A percentile compares a stretch with the other conserved stretches of the same genome.
These are phyloP conservation scores for Miltochrista miniata DNA, from an alignment of 2,888 invertebrate species.

Conservation along the genomic window DNA sequence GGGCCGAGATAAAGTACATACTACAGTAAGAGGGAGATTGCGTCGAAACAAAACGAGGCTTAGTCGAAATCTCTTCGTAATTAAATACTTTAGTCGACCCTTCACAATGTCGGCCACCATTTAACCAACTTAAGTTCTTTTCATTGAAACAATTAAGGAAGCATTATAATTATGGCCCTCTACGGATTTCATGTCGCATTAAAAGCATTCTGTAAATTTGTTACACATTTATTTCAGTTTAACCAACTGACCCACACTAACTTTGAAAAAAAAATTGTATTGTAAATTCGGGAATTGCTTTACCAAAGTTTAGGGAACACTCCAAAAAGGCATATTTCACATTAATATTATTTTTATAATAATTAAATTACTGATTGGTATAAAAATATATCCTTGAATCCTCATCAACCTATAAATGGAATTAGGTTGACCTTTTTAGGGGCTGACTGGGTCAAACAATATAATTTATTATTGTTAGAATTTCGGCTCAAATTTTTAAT, in stretches of 20 bases:
- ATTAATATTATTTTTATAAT: no score
- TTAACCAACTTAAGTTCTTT: conserved; percentile 44
- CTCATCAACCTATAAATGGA: neutral
- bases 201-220: neutral
- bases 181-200: conserved; percentile 19
- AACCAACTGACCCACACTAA: no score
- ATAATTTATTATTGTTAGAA: no score
- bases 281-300: no score
- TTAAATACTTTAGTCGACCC: conserved; percentile 64
- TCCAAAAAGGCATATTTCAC: no score
- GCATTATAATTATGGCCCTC: conserved; percentile 42
- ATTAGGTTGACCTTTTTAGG: neutral
- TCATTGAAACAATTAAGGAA: conserved; percentile 43
- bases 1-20: conserved; percentile 11
- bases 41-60: conserved; percentile 46
- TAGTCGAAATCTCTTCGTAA: conserved; percentile 55
- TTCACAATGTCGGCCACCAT: conserved; percentile 48
- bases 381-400: neutral
- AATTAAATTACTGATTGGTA: no score
- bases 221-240: neutral
- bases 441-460: no score
- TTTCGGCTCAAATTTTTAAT: neutral
- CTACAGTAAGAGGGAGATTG: conserved; percentile 29
- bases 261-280: no score
- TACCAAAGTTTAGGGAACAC: no score